Base-by-base conservation (phyloP, 2,888 invertebrate genomes). In the Agonopterix subpropinquella region DNA sequence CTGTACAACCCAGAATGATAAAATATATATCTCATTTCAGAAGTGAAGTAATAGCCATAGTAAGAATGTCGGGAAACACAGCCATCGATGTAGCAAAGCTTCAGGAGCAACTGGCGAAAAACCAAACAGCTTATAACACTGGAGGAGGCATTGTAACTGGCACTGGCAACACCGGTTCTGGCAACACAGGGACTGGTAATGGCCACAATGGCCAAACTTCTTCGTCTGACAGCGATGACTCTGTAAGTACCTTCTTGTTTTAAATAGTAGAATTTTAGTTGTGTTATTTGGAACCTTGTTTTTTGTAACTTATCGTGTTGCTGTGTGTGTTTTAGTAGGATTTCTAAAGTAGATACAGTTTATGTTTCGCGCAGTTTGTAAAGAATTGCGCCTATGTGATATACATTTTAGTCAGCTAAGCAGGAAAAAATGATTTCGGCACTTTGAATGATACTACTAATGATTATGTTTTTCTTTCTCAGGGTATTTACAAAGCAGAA, bases 81-180 rank as follows among this genome's bases (percentile, higher is more conserved):
- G 89, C 93, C 28, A 92, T 94, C 1, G 93, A 94, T 63, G 90
- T 94, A 35, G 91, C 92, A n/a, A 90, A 92, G 61, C 90, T 94
- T 49, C 92, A 93, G 67, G 91, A 92, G 56, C 90, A 92, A 52
- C 75, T 92, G 11, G 79, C 83, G 11, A 87, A 82, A 57, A 89
- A 84, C 54, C 79, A 81, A 59, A 84, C 82, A 10, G 72, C 84
- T 39, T 84, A 90, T 70, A 62, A 84, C 1, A 80, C 83, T 48
- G 77, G 75, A 9, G 60, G 66, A n/a, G 65, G 63, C 11, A 65
- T 55, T 36, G 63, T 69, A 36, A 73, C 58, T 44, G 43, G 45
- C 28, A 55, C 62, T 42, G 37, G 43, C 37, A 48, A 39, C 11
- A 36, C 47, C 10, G 48, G 43, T 10, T 15, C 41, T 13, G 35